Percentiles rank a stretch among this genome's conserved stretches.
These are phyloP conservation scores for Myiagra hebetior DNA, from an alignment of 2,113 vertebrate species.

Conservation along the genomic window DNA sequence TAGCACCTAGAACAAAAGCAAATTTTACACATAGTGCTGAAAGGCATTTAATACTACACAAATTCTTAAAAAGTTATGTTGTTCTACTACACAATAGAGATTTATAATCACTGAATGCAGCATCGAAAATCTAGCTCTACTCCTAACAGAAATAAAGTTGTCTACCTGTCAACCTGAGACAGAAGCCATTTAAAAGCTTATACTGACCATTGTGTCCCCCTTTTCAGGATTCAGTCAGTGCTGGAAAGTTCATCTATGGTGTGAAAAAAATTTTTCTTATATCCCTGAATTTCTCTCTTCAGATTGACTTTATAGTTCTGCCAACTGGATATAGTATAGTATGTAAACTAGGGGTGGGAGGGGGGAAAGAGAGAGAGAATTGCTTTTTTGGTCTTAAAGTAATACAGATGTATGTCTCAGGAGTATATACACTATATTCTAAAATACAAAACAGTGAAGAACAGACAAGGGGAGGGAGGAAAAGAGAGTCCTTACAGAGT, in stretches of 20 bases:
- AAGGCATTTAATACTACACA: neutral
- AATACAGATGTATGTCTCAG: neutral
- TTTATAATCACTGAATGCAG: neutral
- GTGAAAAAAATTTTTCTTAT: neutral
- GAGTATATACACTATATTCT: neutral
- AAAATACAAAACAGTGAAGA: neutral
- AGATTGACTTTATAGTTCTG: neutral
- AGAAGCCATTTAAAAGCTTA: neutral
- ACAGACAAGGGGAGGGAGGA: accelerated
- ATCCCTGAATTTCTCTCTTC: neutral
- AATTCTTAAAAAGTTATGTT: neutral
- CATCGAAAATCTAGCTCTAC: neutral
- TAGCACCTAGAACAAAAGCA: neutral
- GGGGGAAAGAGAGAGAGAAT: neutral
- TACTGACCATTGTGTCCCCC: neutral
- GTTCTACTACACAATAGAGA: neutral
- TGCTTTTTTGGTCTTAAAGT: neutral
- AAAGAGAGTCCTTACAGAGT: neutral
- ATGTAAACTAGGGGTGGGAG: neutral
- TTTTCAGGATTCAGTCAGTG: neutral
- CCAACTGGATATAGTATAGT: neutral
- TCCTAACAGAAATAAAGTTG: neutral
- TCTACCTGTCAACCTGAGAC: neutral
- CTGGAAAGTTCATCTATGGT: neutral
- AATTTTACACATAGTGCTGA: neutral